These are phyloP conservation scores for Elmis aenea DNA, from an alignment of 2,888 invertebrate species.

Conservation along the genomic window DNA sequence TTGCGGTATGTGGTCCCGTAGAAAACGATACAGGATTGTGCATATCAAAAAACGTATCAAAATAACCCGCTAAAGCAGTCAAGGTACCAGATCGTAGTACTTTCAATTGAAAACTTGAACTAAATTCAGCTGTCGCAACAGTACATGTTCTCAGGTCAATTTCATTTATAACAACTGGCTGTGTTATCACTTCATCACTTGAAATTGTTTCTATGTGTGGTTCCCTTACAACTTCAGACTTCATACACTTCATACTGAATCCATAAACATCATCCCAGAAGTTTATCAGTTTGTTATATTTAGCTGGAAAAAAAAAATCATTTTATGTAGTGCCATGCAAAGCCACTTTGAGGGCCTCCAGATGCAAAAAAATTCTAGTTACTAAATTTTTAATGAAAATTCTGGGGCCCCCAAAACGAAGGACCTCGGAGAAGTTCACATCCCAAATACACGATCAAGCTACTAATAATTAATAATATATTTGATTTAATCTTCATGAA, in stretches of 20 bases:
- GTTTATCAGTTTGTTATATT: constrained; percentile 67
- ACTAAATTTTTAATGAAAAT: too few relatives aligned
- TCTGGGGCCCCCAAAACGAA: too few relatives aligned
- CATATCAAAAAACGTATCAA: constrained; percentile 81
- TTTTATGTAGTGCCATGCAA: constrained; percentile 1
- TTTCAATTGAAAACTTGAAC: constrained; percentile 61
- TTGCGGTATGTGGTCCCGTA: constrained; percentile 68
- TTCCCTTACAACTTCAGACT: constrained; percentile 75
- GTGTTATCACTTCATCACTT: constrained; percentile 60
- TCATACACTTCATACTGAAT: constrained; percentile 89
- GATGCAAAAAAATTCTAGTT: too few relatives aligned
- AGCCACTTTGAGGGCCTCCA: too few relatives aligned
- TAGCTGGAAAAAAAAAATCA: constrained; percentile 46
- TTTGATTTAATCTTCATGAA: too few relatives aligned
- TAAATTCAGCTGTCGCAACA: constrained; percentile 67
- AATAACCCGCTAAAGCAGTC: constrained; percentile 84
- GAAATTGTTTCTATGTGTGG: constrained; percentile 65
- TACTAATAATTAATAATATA: too few relatives aligned
- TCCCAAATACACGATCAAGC: too few relatives aligned
- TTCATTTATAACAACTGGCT: constrained; percentile 59
- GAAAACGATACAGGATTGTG: constrained; percentile 64
- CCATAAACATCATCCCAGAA: constrained; percentile 95
- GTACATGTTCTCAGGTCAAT: constrained; percentile 74
- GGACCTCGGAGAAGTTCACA: too few relatives aligned
- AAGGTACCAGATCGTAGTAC: constrained; percentile 62